Conservation (phyloP, 1,140 invertebrate genomes). For the Acyrthosiphon pisum region DNA sequence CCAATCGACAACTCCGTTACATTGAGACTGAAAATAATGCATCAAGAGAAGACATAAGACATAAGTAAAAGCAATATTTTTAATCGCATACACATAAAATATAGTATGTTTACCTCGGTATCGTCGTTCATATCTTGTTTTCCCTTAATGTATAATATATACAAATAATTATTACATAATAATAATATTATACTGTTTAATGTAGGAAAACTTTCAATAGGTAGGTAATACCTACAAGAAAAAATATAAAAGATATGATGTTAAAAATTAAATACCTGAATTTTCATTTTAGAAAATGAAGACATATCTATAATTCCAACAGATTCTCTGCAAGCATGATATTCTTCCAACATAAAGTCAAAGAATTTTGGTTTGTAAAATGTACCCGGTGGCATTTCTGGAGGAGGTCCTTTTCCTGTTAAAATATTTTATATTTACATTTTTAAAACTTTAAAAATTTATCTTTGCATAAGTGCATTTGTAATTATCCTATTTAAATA, state of each 20-base stretch:
- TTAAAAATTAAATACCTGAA: conserved; percentile 67
- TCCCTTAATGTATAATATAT: neutral
- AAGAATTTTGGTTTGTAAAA: conserved; percentile 81
- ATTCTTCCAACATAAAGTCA: conserved; percentile 77
- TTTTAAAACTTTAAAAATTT: neutral
- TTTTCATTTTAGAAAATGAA: conserved; percentile 83
- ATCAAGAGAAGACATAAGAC: neutral
- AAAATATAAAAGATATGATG: neutral
- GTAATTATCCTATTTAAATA: neutral
- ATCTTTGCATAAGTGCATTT: neutral
- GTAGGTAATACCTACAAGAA: neutral
- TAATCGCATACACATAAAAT: neutral
- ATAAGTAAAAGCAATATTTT: neutral
- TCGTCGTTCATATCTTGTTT: conserved; percentile 28
- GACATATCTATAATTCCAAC: conserved; percentile 86
- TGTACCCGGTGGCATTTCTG: conserved; percentile 68
- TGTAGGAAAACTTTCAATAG: neutral
- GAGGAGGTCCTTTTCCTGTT: conserved; percentile 59
- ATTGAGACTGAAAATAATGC: conserved; percentile 72
- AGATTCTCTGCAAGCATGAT: conserved; percentile 78
- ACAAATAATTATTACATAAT: conserved; percentile 16
- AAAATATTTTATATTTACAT: neutral
- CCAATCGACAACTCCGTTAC: conserved; percentile 86
- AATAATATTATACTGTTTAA: neutral
- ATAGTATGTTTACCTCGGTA: neutral